Conservation (phyloP, 2,797 vertebrate genomes). For the Ctenochaetus hawaiiensis region DNA sequence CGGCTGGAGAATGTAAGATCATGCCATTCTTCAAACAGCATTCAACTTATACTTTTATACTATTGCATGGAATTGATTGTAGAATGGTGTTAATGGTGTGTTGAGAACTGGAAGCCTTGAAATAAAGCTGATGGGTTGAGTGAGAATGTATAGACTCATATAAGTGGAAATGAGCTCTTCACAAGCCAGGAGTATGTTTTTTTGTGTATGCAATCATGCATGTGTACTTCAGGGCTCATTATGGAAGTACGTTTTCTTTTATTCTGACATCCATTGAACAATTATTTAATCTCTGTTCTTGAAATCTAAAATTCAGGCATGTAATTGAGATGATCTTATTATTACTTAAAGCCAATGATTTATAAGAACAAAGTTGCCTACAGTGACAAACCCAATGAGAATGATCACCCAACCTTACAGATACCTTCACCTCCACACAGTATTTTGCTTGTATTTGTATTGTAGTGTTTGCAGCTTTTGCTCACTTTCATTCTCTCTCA, state of each 20-base stretch:
- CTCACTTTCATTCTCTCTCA: too few relatives aligned
- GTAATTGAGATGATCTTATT: conserved; percentile 6
- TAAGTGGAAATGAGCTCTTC: conserved; percentile 26
- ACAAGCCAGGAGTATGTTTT: conserved; percentile 21
- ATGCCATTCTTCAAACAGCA: conserved; percentile 3
- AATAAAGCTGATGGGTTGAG: conserved; percentile 34
- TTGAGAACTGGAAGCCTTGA: conserved; percentile 52
- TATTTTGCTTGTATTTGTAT: not conserved
- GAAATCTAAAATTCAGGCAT: not conserved
- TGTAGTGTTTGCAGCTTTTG: too few relatives aligned
- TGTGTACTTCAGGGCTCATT: conserved; percentile 3
- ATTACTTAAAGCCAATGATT: not conserved
- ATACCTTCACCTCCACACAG: too few relatives aligned
- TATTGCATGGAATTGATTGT: conserved; percentile 7
- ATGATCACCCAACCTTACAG: not conserved
- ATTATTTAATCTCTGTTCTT: not conserved
- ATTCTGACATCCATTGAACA: not conserved
- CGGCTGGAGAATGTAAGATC: conserved; percentile 22
- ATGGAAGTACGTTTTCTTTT: too few relatives aligned
- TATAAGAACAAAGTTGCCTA: not conserved
- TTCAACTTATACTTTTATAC: conserved; percentile 22
- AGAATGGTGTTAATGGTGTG: conserved; percentile 1
- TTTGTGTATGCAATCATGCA: not conserved
- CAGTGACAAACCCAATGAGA: not conserved
- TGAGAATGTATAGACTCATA: conserved; percentile 15